phyloP scores from a whole-genome alignment of 2,113 vertebrate genomes.

The Chionomys nivalis region DNA sequence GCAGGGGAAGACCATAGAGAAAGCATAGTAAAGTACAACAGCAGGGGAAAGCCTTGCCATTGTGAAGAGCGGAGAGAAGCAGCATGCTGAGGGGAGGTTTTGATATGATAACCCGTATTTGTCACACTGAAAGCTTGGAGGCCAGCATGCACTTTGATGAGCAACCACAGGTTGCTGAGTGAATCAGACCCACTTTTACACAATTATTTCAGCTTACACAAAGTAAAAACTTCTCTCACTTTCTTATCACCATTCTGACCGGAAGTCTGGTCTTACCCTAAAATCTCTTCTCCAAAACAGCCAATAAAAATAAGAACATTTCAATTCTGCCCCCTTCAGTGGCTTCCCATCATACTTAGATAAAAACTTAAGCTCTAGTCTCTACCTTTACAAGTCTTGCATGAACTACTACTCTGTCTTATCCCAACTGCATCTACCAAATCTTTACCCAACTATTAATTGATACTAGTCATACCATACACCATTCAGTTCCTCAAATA shows the following conservation, averaged over 20 bases:
- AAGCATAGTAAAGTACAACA: background rate
- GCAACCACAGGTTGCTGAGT: background rate
- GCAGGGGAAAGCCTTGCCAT: background rate
- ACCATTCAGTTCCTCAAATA: constrained; percentile 47
- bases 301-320: constrained; percentile 37
- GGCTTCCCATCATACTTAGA: background rate
- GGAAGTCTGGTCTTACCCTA: background rate
- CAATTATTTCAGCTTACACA: background rate
- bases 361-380: constrained; percentile 25
- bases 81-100: background rate
- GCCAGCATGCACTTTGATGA: background rate
- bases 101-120: background rate
- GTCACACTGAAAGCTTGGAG: background rate
- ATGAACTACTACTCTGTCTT: background rate
- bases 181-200: background rate
- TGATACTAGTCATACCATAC: background rate
- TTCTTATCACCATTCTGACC: background rate
- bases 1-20: background rate
- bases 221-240: background rate
- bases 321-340: background rate
- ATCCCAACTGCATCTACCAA: background rate
- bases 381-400: constrained; percentile 18
- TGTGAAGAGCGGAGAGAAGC: background rate
- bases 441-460: background rate
- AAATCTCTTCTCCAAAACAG: background rate